Percentiles rank a stretch among this genome's conserved stretches.
These are phyloP conservation scores for Vireo griseus DNA, from an alignment of 2,797 vertebrate species.

Conservation along the genomic window DNA sequence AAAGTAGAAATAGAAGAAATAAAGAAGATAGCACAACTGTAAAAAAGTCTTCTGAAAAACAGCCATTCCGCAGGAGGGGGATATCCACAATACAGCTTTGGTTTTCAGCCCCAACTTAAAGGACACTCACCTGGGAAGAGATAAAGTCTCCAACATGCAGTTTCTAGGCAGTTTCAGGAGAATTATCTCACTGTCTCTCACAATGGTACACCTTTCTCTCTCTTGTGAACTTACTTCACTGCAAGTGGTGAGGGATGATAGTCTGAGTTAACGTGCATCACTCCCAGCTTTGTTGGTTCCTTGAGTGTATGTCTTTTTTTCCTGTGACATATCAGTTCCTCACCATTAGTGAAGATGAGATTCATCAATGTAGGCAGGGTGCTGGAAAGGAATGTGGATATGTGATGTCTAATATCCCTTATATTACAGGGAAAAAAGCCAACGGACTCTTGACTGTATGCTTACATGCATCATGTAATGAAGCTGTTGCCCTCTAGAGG, in stretches of 20 bases:
- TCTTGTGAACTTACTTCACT: neutral
- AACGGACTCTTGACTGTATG: neutral
- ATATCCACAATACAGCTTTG: neutral
- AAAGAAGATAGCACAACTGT: neutral
- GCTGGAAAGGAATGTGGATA: neutral
- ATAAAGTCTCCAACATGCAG: neutral
- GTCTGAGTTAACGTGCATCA: accelerated
- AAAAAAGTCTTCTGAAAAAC: neutral
- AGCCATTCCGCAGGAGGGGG: neutral
- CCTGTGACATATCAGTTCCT: neutral
- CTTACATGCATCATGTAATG: neutral
- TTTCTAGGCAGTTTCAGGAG: neutral
- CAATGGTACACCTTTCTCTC: neutral
- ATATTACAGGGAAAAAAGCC: neutral
- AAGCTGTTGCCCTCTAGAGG: neutral
- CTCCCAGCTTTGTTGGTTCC: neutral
- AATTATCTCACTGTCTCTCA: neutral
- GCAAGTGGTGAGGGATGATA: neutral
- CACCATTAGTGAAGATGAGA: neutral
- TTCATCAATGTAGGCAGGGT: neutral
- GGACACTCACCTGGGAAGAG: neutral
- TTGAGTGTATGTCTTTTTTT: neutral
- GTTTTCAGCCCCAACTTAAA: neutral
- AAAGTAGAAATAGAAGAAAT: neutral
- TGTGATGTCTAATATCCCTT: neutral